Conservation (phyloP, 2,888 invertebrate genomes). For the Melikaiella ostensackeni region DNA sequence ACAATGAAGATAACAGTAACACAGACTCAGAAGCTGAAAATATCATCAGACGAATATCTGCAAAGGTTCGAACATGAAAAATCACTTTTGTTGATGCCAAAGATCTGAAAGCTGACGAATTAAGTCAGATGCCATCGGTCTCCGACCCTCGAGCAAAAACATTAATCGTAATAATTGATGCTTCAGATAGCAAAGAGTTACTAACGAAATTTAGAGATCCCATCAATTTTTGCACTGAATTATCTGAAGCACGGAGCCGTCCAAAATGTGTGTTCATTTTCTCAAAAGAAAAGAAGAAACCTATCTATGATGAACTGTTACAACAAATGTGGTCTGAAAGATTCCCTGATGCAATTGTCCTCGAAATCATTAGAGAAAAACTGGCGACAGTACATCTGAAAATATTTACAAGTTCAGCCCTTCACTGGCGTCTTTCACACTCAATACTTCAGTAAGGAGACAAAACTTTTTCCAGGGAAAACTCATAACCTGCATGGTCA, state of each 20-base stretch:
- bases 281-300: background rate
- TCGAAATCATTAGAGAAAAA: background rate
- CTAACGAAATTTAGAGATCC: background rate
- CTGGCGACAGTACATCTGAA: accelerated
- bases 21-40: background rate
- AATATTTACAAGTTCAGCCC: background rate
- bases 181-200: background rate
- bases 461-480: background rate
- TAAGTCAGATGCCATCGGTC: background rate
- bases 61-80: background rate
- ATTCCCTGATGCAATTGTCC: background rate
- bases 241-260: background rate
- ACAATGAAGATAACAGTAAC: background rate
- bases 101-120: background rate
- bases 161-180: background rate
- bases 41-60: background rate
- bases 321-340: background rate
- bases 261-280: background rate
- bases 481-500: background rate
- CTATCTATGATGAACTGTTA: background rate
- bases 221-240: background rate
- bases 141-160: background rate
- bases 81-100: background rate
- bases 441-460: background rate
- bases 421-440: background rate